Evolutionary conservation across 1,140 invertebrate species (phyloP).

Genomic region (Spodoptera frugiperda): DNA sequence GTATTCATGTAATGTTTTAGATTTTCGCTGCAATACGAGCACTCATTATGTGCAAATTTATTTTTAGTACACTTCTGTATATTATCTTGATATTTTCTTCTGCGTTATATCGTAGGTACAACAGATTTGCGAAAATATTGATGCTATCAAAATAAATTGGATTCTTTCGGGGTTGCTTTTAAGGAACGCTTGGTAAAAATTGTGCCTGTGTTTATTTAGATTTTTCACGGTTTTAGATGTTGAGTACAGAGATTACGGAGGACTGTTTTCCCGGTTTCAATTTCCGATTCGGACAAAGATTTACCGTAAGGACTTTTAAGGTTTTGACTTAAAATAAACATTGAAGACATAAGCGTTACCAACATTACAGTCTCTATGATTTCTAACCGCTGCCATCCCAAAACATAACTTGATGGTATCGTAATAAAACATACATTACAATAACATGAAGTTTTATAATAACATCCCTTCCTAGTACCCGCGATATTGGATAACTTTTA

Average conservation of each 20-base stretch:
- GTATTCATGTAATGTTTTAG: not conserved
- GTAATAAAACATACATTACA: conserved; percentile 1
- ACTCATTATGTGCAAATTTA: conserved; percentile 20
- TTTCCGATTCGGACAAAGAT: too few species aligned
- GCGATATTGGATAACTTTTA: conserved; percentile 4
- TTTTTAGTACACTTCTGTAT: not conserved
- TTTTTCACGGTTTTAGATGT: too few species aligned
- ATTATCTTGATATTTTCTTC: not conserved
- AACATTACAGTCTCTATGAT: too few species aligned
- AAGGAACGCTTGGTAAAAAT: too few species aligned
- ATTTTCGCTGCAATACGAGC: conserved; percentile 18
- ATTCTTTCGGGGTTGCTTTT: too few species aligned
- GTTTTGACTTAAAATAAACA: too few species aligned
- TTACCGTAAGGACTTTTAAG: too few species aligned
- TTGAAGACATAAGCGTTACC: not conserved
- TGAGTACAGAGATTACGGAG: too few species aligned
- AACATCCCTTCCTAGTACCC: conserved; percentile 11
- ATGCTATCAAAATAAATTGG: not conserved
- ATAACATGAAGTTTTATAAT: not conserved
- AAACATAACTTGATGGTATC: not conserved
- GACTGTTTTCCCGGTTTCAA: too few species aligned
- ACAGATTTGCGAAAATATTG: not conserved
- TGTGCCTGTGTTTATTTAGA: too few species aligned
- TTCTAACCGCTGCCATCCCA: too few species aligned
- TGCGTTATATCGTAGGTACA: not conserved